Percentiles rank a stretch among this genome's conserved stretches.
These are phyloP conservation scores for Tenrec ecaudatus DNA, from an alignment of 2,113 vertebrate species.

Conservation along the genomic window DNA sequence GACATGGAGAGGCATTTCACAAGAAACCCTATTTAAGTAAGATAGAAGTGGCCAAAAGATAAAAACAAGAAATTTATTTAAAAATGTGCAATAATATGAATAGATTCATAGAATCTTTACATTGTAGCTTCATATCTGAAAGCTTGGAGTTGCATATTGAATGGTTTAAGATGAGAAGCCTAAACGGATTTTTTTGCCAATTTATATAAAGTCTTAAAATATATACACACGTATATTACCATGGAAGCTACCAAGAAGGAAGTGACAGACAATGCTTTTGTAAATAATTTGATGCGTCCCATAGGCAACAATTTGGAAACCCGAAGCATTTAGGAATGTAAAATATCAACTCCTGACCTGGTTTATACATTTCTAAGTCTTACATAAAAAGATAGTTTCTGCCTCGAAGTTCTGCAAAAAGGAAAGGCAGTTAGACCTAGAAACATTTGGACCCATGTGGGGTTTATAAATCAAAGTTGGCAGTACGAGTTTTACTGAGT, in stretches of 20 bases:
- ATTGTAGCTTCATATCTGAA: background rate
- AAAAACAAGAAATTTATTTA: constrained; percentile 46
- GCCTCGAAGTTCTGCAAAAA: background rate
- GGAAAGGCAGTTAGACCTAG: constrained; percentile 31
- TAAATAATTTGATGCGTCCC: constrained; percentile 54
- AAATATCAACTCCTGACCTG: constrained; percentile 27
- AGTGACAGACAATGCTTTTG: constrained; percentile 35
- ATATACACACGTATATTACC: background rate
- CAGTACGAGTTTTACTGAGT: constrained; percentile 61
- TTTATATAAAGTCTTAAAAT: constrained; percentile 27
- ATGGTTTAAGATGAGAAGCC: constrained; percentile 63
- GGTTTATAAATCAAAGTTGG: constrained; percentile 27
- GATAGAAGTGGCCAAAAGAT: constrained; percentile 28
- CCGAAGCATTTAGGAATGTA: constrained; percentile 17
- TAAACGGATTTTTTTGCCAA: constrained; percentile 64
- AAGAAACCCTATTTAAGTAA: constrained; percentile 36
- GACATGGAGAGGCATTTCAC: background rate
- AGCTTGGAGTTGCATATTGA: background rate
- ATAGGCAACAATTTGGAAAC: constrained; percentile 59
- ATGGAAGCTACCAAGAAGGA: constrained; percentile 5
- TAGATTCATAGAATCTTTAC: constrained; percentile 53
- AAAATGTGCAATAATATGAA: constrained; percentile 19
- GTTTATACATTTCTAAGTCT: constrained; percentile 48
- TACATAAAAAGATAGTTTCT: constrained; percentile 16
- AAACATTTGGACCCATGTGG: constrained; percentile 41